Evolutionary conservation across 2,797 vertebrate species (phyloP).

Genomic region (Eulemur coronatus): DNA sequence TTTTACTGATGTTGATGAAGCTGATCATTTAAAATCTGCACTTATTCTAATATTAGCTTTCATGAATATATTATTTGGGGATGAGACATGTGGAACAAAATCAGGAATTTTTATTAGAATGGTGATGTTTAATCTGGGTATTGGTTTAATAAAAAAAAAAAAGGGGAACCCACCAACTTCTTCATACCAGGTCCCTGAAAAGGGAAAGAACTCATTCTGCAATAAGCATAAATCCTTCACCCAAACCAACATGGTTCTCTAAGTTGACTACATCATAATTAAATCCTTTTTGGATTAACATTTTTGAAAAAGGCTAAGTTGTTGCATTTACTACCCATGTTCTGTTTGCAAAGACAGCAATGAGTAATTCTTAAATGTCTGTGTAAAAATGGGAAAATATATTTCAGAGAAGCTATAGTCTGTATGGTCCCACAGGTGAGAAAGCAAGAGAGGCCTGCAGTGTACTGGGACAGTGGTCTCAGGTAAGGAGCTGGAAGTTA

Average conservation of each 20-base stretch:
- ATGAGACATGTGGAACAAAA: background rate
- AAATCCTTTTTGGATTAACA: constrained; percentile 44
- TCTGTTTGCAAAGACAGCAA: background rate
- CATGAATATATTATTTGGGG: background rate
- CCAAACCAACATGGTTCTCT: constrained; percentile 21
- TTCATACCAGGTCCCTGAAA: constrained; percentile 12
- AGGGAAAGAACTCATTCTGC: constrained; percentile 12
- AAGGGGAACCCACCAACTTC: constrained; percentile 21
- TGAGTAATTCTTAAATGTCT: background rate
- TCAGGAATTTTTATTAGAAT: constrained; percentile 52
- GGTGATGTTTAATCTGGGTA: constrained; percentile 14
- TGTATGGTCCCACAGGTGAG: background rate
- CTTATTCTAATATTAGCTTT: constrained; percentile 1
- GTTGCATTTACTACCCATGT: background rate
- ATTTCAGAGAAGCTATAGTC: background rate
- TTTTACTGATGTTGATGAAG: background rate
- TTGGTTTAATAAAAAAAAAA: constrained; percentile 8
- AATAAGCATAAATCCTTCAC: constrained; percentile 46
- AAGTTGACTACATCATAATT: constrained; percentile 34
- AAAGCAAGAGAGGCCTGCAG: background rate
- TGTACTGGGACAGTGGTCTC: background rate
- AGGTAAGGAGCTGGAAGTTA: background rate
- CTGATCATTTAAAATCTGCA: constrained; percentile 34
- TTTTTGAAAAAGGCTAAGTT: constrained; percentile 27
- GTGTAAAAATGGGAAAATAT: background rate